Conservation (phyloP, 2,888 invertebrate species). For the Limnephilus marmoratus region DNA sequence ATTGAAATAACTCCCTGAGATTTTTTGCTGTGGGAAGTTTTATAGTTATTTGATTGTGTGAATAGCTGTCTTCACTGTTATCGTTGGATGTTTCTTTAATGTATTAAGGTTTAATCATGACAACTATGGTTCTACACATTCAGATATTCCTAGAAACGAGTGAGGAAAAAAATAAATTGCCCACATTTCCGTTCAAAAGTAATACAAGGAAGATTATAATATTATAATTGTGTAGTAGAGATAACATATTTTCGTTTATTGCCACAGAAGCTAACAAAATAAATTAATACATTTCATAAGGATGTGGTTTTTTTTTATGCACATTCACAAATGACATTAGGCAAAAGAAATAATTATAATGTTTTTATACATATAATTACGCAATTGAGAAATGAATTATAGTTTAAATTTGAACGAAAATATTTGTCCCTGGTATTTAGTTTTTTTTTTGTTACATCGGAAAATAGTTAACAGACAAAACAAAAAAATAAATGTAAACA, state of each 20-base stretch:
- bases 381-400: too few relatives aligned
- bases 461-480: too few relatives aligned
- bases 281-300: too few relatives aligned
- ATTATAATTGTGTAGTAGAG: neutral
- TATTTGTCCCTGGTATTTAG: too few relatives aligned
- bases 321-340: too few relatives aligned
- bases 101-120: neutral
- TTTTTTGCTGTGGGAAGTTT: neutral
- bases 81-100: neutral
- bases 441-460: too few relatives aligned
- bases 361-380: too few relatives aligned
- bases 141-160: neutral
- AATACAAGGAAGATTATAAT: neutral
- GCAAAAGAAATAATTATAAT: too few relatives aligned
- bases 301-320: too few relatives aligned
- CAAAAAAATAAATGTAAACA: too few relatives aligned
- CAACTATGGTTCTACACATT: neutral
- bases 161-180: neutral
- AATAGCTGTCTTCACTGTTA: neutral
- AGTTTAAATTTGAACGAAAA: too few relatives aligned
- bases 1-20: neutral
- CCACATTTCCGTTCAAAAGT: slow-evolving; percentile 6
- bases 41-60: neutral
- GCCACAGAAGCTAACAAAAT: too few relatives aligned
- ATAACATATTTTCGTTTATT: neutral